Evolutionary conservation across 2,113 vertebrate genomes (phyloP), one percentile per base, ranked within the genome.

Genomic region (Amblyornis subalaris): DNA sequence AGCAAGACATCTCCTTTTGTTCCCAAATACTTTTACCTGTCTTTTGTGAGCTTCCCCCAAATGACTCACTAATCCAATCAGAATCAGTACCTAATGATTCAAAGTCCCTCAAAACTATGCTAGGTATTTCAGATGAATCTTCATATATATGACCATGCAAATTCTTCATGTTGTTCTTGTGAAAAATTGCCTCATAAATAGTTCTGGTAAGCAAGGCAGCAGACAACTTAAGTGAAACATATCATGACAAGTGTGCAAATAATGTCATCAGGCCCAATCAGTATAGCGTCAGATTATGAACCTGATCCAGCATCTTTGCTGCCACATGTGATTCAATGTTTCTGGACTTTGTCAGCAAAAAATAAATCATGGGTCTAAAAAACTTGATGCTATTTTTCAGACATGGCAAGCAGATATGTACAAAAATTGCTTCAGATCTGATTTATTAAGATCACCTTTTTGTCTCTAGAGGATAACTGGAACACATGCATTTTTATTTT

Each of bases 391-490:
- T 88, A 35, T 78, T 93, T 87, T 71, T 61, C 31, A 87, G 70
- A 61, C 42, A 25, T n/a, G 50, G 23, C 36, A 62, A 83, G 50
- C 48, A 80, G 60, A n/a, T 58, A 50, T 25, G 28, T 71, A 72
- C 42, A 82, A 85, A 94, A 85, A 60, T 85, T 60, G 29, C 76
- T 96, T 93, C 64, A 89, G 50, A 73, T 91, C 80, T 93, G 88
- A 78, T 81, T 93, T 94, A 90, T 62, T 66, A 72, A 93, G 51
- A 85, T 90, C 72, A 95, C 47, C 57, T 47, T 83, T 88, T 86
- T 85, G 67, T 93, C 95, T 94, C 65, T 62, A 89, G 94, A 95
- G 88, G 82, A 94, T 77, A 77, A 81, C 62, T 74, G 38, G 71
- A 95, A 85, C 45, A 82, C 45, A n/a, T 22, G 36, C 40, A 28